Conservation (phyloP, 92 coral and sea anemone genomes). For the Galaxea fascicularis region DNA sequence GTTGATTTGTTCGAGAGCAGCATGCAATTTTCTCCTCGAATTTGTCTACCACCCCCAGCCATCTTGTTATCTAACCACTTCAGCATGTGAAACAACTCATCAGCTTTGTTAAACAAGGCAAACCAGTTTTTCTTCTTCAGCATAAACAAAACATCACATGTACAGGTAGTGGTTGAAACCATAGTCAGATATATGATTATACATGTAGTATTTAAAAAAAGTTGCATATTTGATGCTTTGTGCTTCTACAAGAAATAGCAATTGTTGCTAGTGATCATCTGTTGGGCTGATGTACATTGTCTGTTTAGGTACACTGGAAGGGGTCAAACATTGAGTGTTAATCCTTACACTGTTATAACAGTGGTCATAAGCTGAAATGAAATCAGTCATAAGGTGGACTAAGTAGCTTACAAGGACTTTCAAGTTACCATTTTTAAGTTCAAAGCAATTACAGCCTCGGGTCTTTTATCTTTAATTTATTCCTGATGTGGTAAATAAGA, state of each 20-base stretch:
- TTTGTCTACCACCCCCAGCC: slow-evolving; percentile 41
- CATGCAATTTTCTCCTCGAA: slow-evolving; percentile 53
- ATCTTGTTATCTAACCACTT: slow-evolving; percentile 4
- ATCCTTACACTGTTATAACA: no score
- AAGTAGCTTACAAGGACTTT: not conserved
- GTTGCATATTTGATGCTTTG: no score
- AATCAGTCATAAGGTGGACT: not conserved
- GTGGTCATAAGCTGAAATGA: no score
- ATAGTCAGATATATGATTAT: not conserved
- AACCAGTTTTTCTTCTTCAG: slow-evolving; percentile 33
- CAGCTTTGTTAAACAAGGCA: slow-evolving; percentile 39
- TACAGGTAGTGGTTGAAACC: slow-evolving; percentile 38
- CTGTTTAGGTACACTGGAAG: no score
- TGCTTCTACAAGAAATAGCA: not conserved
- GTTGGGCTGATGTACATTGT: no score
- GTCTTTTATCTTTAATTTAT: not conserved
- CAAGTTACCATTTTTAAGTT: no score
- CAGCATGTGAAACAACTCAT: slow-evolving; percentile 46
- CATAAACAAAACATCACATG: slow-evolving; percentile 17
- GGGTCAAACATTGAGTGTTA: no score
- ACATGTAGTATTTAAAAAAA: not conserved
- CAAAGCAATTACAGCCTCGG: not conserved
- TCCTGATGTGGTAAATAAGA: no score
- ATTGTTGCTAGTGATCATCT: no score
- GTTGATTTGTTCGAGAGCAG: slow-evolving; percentile 31